Base-by-base conservation (phyloP, 2,888 invertebrate species). In the Ormyrus thymus region DNA sequence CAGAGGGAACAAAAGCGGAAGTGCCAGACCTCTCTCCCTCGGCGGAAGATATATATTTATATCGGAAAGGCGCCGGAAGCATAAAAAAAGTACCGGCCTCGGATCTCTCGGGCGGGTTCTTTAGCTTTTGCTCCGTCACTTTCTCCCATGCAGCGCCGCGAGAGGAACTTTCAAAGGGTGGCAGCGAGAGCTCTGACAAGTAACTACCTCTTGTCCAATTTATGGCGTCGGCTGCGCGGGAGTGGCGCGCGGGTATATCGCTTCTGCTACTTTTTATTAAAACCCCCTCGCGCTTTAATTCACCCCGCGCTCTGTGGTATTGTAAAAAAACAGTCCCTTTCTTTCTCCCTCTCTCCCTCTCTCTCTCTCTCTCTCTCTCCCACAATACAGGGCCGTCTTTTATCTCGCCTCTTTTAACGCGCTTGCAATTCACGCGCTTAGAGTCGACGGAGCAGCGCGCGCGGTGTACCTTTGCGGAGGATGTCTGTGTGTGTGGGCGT, bases 401-500 rank as follows among this genome's bases (percentile, higher is more conserved):
- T 77, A 77, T 77, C 71, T 71, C 71, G 59, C 62, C 69, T 55
- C 71, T 69, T 70, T 76, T 70, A 76, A 70, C 69, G 64, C 76
- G 56, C 64, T 48, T 69, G 59, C 61, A 76, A 76, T 76, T 76
- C 76, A 62, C 70, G 70, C 68, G 29, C 29, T 29, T 29, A 29
- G 29, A 29, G 29, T 29, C 29, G 29, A 29, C 29, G 75, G 13
- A 10, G 53, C 56, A 6, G 53, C 50, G n/a, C 43, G n/a, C 43
- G 29, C 50, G 48, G 7, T 46, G 10, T 61, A 43, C 61, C 29
- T 29, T 29, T 10, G 51, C 15, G 29, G 29, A 51, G 29, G n/a
- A 8, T 8, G 62, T 43, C 29, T 51, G 59, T 48, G 53, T 46
- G 11, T 64, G 8, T 48, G 15, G 7, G 29, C n/a, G 29, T 9